Base-by-base conservation (phyloP, 2,113 vertebrate species). In the Cryptomyrus ogoouensis region DNA sequence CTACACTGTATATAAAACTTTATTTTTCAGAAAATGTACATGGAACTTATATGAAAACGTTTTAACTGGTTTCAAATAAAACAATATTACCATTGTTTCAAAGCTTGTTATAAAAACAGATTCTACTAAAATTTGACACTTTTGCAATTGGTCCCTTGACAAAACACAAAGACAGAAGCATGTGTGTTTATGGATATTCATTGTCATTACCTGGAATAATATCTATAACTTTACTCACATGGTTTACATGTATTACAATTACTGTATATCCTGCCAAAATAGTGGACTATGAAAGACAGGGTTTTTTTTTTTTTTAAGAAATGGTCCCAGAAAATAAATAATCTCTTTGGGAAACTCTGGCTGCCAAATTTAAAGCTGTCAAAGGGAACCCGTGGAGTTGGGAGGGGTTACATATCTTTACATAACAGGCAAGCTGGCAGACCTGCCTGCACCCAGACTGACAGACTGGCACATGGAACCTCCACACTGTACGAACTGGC, bases 361-460 rank as follows among this genome's bases (percentile, higher is more conserved):
- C 93, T 92, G 93, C 93, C 56, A 44, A 39, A 94, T 95, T 94
- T 94, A 94, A 93, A 93, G 92, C 56, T 91, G 92, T 91, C 94
- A 93, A 77, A 94, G 94, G 92, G 93, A 95, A 93, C 92, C 93
- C 93, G 93, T 94, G 94, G 93, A 92, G 92, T 92, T 94, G 94
- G 94, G 94, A 94, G 90, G 70, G 93, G 95, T 91, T 89, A 94
- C 94, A 94, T 94, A 93, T 93, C 92, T 94, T 94, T 94, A 95
- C 95, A 94, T 94, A 94, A 95, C 94, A 94, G 94, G 89, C 94
- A 94, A 93, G 93, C 94, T 95, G 93, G 94, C 93, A 94, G 92
- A 90, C 89, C 91, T 87, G 92, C 93, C 93, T 89, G 90, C 89
- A 90, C 94, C 92, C 92, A 92, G 92, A 94, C 93, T 95, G 93